Base-by-base conservation (phyloP, 2,113 vertebrate genomes). In the Lutjanus erythropterus region DNA sequence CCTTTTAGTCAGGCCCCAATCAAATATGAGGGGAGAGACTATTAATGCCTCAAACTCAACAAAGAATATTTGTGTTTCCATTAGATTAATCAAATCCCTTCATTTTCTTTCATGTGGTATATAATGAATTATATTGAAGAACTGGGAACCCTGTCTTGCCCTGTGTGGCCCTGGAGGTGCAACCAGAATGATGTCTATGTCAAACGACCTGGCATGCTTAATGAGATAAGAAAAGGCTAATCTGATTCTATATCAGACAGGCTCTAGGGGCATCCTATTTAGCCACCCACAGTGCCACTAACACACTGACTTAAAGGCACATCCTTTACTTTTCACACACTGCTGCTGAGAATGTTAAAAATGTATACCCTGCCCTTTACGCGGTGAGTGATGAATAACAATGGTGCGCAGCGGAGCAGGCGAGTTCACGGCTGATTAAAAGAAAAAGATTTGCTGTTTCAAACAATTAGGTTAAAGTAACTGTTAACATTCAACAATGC, bases 151-250 rank as follows among this genome's bases (percentile, higher is more conserved):
- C 10, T 33, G 49, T 70, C 80, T 60, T 52, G 53, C 23, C 44
- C 61, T 37, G 33, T 42, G 42, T 65, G 72, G 83, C 67, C 72
- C 86, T 85, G 50, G 69, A 85, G 88, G 80, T 69, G 69, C 50
- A 70, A 50, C 46, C 79, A 85, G 75, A 83, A 58, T 78, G 84
- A 91, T 87, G 86, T 76, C 86, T 80, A 52, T 92, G 84, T 89
- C 87, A 85, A 90, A 86, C 64, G 71, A 71, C 58, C 64, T 83
- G 81, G 74, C 83, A 86, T 68, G 58, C 77, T 90, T 91, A 92
- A 92, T 89, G 89, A 90, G 82, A 87, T 82, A 81, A 91, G 75
- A 81, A 87, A 92, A 88, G 75, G 87, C 79, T 91, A 91, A 93
- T 91, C 83, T 85, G 83, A 86, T 90, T 87, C 80, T 83, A 72